These are phyloP conservation scores for Onthophagus sagittarius DNA, from an alignment of 2,888 invertebrate species.

Conservation along the genomic window DNA sequence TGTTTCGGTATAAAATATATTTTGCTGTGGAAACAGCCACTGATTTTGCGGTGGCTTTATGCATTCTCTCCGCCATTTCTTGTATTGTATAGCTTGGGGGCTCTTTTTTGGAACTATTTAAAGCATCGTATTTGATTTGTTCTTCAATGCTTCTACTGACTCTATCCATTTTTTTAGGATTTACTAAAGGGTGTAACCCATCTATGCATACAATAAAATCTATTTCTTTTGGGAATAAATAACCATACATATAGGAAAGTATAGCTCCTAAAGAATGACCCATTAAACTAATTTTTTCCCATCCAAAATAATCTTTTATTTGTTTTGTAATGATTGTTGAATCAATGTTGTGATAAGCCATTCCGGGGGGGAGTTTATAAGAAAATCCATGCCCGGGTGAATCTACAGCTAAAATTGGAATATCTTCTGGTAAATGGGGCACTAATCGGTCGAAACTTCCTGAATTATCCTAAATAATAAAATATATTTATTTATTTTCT, in stretches of 20 bases:
- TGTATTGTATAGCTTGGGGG: conserved; percentile 59
- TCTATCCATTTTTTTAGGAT: conserved; percentile 45
- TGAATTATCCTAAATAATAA: conserved; percentile 56
- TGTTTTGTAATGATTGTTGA: conserved; percentile 49
- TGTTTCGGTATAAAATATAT: conserved; percentile 50
- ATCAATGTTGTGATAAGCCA: conserved; percentile 37
- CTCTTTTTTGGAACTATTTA: conserved; percentile 42
- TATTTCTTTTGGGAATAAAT: conserved; percentile 57
- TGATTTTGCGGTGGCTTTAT: conserved; percentile 38
- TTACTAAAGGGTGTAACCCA: conserved; percentile 44
- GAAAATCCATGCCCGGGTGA: conserved; percentile 66
- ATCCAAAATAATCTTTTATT: conserved; percentile 60
- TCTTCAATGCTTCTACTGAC: conserved; percentile 49
- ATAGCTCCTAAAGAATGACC: conserved; percentile 65
- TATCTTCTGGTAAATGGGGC: conserved; percentile 52
- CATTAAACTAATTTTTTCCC: conserved; percentile 62
- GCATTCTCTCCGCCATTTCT: conserved; percentile 55
- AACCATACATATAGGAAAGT: conserved; percentile 56
- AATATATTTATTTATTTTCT: too few relatives aligned
- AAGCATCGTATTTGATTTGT: conserved; percentile 46
- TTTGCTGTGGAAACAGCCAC: conserved; percentile 33
- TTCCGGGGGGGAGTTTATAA: conserved; percentile 49
- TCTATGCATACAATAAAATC: conserved; percentile 56
- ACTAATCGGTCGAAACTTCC: conserved; percentile 65
- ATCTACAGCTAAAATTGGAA: conserved; percentile 57